Conservation (phyloP, 2,888 invertebrate species). For the Parasteatoda lunata region DNA sequence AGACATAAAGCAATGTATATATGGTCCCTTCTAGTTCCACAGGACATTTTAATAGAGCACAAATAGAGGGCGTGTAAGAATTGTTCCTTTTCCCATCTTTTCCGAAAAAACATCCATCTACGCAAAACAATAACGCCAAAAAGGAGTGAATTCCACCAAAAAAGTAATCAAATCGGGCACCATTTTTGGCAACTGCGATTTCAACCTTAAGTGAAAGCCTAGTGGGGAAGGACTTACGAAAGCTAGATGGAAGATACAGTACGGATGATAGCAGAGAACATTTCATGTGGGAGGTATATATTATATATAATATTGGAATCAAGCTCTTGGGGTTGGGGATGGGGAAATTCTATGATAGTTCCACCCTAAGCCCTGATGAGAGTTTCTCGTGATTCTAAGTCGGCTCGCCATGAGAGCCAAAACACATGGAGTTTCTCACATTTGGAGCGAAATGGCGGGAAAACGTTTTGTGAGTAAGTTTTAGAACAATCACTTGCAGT, state of each 20-base stretch:
- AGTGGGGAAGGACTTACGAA: constrained; percentile 41
- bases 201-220: constrained; percentile 62
- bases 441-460: constrained; percentile 47
- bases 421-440: constrained; percentile 62
- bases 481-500: constrained; percentile 59
- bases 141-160: constrained; percentile 32
- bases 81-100: constrained; percentile 20
- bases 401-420: constrained; percentile 43
- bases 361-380: constrained; percentile 44
- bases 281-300: constrained; percentile 59
- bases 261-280: constrained; percentile 2
- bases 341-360: neutral
- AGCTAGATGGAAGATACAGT: constrained; percentile 15
- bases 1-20: constrained; percentile 20
- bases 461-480: constrained; percentile 36
- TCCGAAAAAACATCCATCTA: constrained; percentile 17
- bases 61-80: constrained; percentile 29
- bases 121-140: constrained; percentile 18
- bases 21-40: constrained; percentile 42
- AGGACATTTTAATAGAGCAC: constrained; percentile 62
- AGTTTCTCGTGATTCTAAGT: constrained; percentile 59
- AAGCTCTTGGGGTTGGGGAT: constrained; percentile 10
- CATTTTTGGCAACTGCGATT: constrained; percentile 67
- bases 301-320: constrained; percentile 67
- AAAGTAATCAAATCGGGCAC: constrained; percentile 67